Conservation (phyloP, 2,797 vertebrate species). For the Pangasius krempfi region DNA sequence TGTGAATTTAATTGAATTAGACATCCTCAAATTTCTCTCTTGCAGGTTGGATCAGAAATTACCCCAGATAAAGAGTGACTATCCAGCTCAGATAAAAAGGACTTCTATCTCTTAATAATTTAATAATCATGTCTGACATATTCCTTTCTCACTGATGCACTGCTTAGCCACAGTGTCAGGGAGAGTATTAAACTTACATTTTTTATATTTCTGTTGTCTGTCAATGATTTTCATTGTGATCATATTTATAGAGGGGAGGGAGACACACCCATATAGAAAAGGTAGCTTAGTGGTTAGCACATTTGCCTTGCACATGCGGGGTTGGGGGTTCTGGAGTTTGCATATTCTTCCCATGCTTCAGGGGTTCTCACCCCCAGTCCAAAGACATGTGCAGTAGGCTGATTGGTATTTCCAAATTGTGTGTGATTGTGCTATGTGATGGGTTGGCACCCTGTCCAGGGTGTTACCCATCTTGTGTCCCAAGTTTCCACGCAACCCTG, state of each 20-base stretch:
- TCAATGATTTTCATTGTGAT: background rate
- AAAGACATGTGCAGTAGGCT: too few relatives aligned
- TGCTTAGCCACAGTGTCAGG: background rate
- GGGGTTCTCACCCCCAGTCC: too few relatives aligned
- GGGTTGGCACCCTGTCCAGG: too few relatives aligned
- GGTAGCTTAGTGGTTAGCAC: too few relatives aligned
- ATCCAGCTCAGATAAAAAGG: background rate
- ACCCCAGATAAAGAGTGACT: background rate
- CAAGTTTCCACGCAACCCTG: too few relatives aligned
- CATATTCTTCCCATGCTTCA: too few relatives aligned
- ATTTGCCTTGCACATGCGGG: too few relatives aligned
- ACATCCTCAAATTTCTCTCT: background rate
- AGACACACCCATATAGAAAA: background rate
- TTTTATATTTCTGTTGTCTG: slow-evolving; percentile 13
- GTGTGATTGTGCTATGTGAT: too few relatives aligned
- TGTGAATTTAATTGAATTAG: slow-evolving; percentile 9
- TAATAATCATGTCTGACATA: background rate
- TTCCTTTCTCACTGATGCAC: background rate
- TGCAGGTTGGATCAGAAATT: background rate
- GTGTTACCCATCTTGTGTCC: too few relatives aligned
- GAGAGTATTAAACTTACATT: background rate
- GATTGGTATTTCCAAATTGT: too few relatives aligned
- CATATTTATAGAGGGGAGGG: background rate
- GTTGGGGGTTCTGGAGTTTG: too few relatives aligned
- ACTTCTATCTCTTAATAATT: background rate